Conservation (phyloP, 2,888 invertebrate species). For the Lamproptera curius region DNA sequence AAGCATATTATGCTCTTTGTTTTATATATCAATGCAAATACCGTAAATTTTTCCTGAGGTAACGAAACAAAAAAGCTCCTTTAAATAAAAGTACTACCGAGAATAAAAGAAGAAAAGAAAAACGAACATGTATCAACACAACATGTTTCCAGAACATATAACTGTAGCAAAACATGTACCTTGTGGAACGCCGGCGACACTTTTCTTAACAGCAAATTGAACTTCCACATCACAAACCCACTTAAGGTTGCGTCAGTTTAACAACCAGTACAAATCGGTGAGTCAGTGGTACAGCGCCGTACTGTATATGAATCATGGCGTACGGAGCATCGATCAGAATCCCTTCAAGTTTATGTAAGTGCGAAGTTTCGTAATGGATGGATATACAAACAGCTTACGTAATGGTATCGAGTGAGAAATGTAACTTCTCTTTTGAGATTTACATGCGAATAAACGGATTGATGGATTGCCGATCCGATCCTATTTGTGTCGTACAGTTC, state of each 20-base stretch:
- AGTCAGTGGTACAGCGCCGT: conserved; percentile 26
- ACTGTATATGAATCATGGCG: conserved; percentile 27
- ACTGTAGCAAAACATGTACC: too few species aligned
- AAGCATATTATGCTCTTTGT: too few species aligned
- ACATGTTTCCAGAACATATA: too few species aligned
- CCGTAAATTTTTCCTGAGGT: too few species aligned
- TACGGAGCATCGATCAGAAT: conserved; percentile 11
- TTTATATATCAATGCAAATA: too few species aligned
- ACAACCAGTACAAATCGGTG: conserved; percentile 27
- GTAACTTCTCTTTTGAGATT: conserved; percentile 14
- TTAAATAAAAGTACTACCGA: too few species aligned
- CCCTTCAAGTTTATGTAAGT: conserved; percentile 15
- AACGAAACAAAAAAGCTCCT: too few species aligned
- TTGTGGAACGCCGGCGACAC: too few species aligned
- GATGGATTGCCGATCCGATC: not conserved
- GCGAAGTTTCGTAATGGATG: conserved; percentile 13
- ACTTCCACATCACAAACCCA: conserved; percentile 12
- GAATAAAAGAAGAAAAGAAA: too few species aligned
- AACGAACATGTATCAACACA: too few species aligned
- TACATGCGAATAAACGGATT: conserved; percentile 1
- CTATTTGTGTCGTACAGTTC: not conserved
- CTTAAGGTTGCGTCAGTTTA: conserved; percentile 27
- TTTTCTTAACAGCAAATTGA: conserved; percentile 25
- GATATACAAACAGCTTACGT: conserved; percentile 6
- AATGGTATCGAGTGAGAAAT: conserved; percentile 12